Evolutionary conservation across 2,888 invertebrate genomes (phyloP).

Genomic region (Spisula solida): DNA sequence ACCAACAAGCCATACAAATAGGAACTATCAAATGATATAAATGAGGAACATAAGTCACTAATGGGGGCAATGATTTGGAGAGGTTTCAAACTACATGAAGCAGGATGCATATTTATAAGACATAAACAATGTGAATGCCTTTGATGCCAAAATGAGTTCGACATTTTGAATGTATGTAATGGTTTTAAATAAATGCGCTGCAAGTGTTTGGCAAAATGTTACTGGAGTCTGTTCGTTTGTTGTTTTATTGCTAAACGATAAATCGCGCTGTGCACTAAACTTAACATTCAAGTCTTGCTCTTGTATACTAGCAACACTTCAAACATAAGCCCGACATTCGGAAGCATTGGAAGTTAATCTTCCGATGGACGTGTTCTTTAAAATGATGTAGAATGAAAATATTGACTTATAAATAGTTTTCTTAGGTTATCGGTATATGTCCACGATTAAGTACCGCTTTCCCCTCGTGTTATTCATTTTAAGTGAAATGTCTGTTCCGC

Average conservation of each 20-base stretch:
- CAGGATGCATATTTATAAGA: background rate
- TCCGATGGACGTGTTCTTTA: no score
- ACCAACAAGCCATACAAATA: slow-evolving; percentile 16
- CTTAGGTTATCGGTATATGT: no score
- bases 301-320: no score
- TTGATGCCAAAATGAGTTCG: background rate
- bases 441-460: no score
- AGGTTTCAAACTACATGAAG: background rate
- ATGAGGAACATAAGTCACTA: background rate
- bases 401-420: no score
- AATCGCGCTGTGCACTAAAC: no score
- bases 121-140: background rate
- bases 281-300: no score
- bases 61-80: background rate
- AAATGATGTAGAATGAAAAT: no score
- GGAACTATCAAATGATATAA: slow-evolving; percentile 23
- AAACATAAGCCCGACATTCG: no score
- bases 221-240: background rate
- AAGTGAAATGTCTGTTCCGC: no score
- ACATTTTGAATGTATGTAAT: background rate
- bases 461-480: no score
- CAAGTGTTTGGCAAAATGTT: background rate
- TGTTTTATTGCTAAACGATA: background rate
- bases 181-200: background rate
- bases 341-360: no score